phyloP scores from a whole-genome alignment of 2,797 vertebrate genomes.

The Rhinichthys osculus region DNA sequence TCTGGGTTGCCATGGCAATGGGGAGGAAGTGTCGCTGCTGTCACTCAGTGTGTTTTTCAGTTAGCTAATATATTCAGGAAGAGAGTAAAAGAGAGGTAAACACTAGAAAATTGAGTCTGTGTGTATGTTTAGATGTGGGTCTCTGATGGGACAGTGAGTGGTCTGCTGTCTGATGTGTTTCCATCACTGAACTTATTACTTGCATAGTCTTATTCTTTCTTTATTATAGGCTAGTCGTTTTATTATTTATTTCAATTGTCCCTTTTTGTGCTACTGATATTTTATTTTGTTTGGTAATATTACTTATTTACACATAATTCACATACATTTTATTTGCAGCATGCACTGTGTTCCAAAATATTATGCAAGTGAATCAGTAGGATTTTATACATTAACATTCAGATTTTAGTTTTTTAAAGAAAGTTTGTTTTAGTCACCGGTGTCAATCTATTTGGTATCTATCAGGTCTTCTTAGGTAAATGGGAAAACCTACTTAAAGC shows the following conservation, averaged over 20 bases:
- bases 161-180: constrained; percentile 55
- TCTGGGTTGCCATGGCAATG: constrained; percentile 77
- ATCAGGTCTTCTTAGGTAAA: too few species aligned
- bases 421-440: too few species aligned
- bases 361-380: too few species aligned
- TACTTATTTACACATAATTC: too few species aligned
- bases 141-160: constrained; percentile 28
- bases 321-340: background rate
- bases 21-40: constrained; percentile 77
- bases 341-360: background rate
- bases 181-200: background rate
- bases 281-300: background rate
- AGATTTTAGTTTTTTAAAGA: too few species aligned
- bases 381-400: too few species aligned
- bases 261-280: background rate
- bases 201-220: too few species aligned
- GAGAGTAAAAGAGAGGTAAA: constrained; percentile 77
- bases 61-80: constrained; percentile 81
- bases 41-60: constrained; percentile 79
- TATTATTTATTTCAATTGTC: background rate
- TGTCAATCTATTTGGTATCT: too few species aligned
- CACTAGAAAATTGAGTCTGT: constrained; percentile 67
- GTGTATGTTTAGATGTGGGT: background rate
- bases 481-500: too few species aligned
- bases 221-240: background rate